Percentiles rank a stretch among this genome's conserved stretches.
These are phyloP conservation scores for Eulemur rubriventer DNA, from an alignment of 2,797 vertebrate genomes.

Conservation along the genomic window DNA sequence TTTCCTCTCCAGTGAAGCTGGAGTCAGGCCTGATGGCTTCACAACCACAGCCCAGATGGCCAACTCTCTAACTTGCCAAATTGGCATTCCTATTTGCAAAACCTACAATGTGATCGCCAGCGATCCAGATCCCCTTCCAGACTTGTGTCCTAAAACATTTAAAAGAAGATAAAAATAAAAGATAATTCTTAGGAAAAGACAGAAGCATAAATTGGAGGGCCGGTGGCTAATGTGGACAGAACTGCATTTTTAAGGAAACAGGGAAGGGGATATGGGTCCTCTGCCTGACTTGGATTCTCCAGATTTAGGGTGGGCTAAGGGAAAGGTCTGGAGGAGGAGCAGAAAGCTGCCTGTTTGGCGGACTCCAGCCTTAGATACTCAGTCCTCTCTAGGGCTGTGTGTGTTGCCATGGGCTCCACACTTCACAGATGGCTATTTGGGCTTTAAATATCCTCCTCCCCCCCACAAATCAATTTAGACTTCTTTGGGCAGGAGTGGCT, in stretches of 20 bases:
- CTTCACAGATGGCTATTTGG: slow-evolving; percentile 34
- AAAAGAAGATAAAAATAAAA: slow-evolving; percentile 7
- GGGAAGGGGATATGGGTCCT: background rate
- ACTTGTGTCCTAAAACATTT: background rate
- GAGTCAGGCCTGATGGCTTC: background rate
- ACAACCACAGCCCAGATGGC: background rate
- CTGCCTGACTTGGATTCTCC: background rate
- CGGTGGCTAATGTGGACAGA: background rate
- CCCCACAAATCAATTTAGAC: slow-evolving; percentile 45
- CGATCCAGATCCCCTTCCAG: background rate
- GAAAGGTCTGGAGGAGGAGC: background rate
- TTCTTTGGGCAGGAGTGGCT: slow-evolving; percentile 4
- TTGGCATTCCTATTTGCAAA: background rate
- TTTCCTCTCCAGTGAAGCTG: background rate
- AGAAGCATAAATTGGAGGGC: background rate
- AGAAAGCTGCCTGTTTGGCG: background rate
- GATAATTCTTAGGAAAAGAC: background rate
- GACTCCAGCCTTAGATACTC: background rate
- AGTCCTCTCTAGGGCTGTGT: background rate
- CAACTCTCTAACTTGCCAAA: background rate
- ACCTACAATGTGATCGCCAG: background rate
- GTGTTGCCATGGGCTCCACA: background rate
- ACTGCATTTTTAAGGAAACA: background rate
- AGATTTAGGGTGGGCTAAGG: background rate
- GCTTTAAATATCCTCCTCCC: slow-evolving; percentile 11